These are phyloP conservation scores for Rhamphomyia laevipes DNA, from an alignment of 2,888 invertebrate genomes.

Conservation along the genomic window DNA sequence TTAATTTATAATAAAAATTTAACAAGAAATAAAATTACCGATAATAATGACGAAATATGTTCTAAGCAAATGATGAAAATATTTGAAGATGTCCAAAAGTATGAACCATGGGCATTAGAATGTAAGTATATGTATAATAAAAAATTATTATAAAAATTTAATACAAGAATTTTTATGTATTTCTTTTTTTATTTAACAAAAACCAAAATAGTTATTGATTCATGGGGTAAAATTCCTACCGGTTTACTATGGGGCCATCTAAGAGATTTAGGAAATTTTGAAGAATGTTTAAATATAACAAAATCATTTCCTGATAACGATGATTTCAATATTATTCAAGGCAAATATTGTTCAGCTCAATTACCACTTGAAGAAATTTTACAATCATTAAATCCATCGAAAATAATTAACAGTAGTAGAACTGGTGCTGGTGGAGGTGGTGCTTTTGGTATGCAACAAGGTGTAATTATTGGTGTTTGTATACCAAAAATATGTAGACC, in stretches of 20 bases:
- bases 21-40: too few species aligned
- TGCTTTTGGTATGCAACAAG: neutral
- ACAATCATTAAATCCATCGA: too few species aligned
- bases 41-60: slow-evolving; percentile 17
- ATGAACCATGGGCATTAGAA: slow-evolving; percentile 32
- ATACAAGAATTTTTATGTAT: too few species aligned
- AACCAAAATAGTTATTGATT: slow-evolving; percentile 26
- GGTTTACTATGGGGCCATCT: slow-evolving; percentile 18
- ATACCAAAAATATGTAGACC: neutral
- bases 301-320: neutral
- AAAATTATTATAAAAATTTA: neutral
- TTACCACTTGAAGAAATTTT: too few species aligned
- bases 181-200: neutral
- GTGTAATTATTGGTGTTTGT: neutral
- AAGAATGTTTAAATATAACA: neutral
- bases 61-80: slow-evolving; percentile 23
- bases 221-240: slow-evolving; percentile 25
- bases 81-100: slow-evolving; percentile 20
- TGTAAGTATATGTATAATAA: slow-evolving; percentile 23
- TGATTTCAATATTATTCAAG: neutral
- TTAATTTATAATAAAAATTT: too few species aligned
- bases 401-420: too few species aligned
- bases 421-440: too few species aligned
- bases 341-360: neutral
- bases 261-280: neutral